Base-by-base conservation (phyloP, 2,113 vertebrate species). In the Thermophis baileyi region DNA sequence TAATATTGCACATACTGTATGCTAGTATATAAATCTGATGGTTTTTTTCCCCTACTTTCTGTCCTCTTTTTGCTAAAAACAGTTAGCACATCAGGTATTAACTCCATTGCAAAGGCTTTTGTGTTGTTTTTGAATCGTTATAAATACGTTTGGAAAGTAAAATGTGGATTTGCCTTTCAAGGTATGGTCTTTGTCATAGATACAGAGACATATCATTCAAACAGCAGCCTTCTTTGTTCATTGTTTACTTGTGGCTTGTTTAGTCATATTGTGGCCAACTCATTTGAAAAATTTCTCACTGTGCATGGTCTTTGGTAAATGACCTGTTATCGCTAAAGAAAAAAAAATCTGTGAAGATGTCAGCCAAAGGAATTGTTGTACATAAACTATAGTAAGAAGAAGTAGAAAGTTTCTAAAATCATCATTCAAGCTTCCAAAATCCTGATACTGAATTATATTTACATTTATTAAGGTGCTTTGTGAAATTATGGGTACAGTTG, bases 111-210 rank as follows among this genome's bases (percentile, higher is more conserved):
- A 46, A 91, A 94, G 9, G 2, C 85, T 91, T 92, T 85, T 10
- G 91, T 8, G 0, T 91, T 91, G 3, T 53, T 44, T n/a, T 0
- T 94, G 57, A 91, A 94, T 88, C 89, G 1, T 11, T 89, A 30
- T 40, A 92, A 81, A 3, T 3, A 18, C 89, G 24, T 85, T 40
- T 90, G 63, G 53, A 93, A 40, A 69, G 91, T 92, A 6, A 22
- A 85, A 94, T 93, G 0, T 49, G 69, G n/a, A 90, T 16, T 90
- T 95, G 92, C 93, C 18, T 91, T 25, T 93, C 30, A 85, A 89
- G 2, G 51, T 60, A 20, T 54, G 49, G 49, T 53, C 57, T 93
- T 93, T 91, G 8, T 85, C 25, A 89, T 94, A 1, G 5, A 20
- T 91, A 7, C 88, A 44, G 57, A 90, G 44, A 85, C 91, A 0